phyloP scores from a whole-genome alignment of 1,140 invertebrate species.

The Orius insidiosus region DNA sequence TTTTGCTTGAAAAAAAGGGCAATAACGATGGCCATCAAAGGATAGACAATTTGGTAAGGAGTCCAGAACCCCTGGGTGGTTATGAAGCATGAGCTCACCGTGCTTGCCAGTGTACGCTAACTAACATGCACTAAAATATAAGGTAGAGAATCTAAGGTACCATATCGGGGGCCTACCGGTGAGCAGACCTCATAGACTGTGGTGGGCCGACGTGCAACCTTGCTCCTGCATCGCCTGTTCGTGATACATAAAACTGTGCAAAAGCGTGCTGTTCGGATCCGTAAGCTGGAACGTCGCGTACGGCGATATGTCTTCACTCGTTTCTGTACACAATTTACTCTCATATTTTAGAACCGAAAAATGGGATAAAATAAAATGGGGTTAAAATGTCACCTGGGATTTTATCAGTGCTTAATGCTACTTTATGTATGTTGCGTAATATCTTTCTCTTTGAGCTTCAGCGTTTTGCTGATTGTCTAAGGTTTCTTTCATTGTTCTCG shows the following conservation, averaged over 20 bases:
- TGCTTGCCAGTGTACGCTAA: no score
- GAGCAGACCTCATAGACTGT: conserved; percentile 28
- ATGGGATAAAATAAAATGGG: neutral
- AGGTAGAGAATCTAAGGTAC: no score
- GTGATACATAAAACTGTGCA: conserved; percentile 65
- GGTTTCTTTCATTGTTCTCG: conserved; percentile 42
- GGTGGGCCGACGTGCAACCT: conserved; percentile 51
- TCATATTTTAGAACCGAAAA: neutral
- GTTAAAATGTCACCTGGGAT: conserved; percentile 39
- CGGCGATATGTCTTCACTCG: conserved; percentile 65
- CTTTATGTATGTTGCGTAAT: conserved; percentile 60
- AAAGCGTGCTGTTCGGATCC: conserved; percentile 45
- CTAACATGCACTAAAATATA: no score
- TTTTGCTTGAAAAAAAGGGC: no score
- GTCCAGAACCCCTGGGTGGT: no score
- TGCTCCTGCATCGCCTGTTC: conserved; percentile 50
- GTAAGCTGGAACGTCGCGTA: conserved; percentile 68
- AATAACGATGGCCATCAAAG: no score
- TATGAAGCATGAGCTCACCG: no score
- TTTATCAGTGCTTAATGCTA: conserved; percentile 45
- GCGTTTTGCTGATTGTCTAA: conserved; percentile 54
- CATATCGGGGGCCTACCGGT: conserved; percentile 8
- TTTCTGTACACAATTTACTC: conserved; percentile 38
- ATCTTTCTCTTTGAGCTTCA: conserved; percentile 50
- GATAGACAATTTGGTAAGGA: no score